Evolutionary conservation across 2,797 vertebrate genomes (phyloP).

Genomic region (Hirundo rustica): DNA sequence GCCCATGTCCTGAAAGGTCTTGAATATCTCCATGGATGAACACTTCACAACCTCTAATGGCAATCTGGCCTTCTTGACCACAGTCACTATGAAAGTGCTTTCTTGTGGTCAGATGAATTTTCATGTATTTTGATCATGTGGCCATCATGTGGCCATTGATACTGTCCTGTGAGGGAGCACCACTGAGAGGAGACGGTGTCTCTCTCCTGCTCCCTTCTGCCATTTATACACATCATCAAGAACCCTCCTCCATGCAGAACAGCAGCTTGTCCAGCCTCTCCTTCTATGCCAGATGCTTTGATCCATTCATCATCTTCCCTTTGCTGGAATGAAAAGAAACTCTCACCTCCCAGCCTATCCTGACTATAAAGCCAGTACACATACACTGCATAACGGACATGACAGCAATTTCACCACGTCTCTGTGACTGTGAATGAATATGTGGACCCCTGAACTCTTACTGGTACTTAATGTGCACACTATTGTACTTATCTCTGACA

Average conservation of each 20-base stretch:
- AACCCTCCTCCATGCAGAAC: neutral
- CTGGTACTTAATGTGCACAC: neutral
- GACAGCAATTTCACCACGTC: fast-evolving
- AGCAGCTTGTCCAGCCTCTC: neutral
- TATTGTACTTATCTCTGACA: neutral
- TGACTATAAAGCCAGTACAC: neutral
- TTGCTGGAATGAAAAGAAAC: neutral
- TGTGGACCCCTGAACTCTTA: neutral
- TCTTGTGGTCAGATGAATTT: neutral
- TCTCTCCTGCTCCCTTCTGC: neutral
- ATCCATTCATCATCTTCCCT: neutral
- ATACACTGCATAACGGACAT: fast-evolving
- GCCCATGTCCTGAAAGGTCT: neutral
- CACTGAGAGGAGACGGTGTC: neutral
- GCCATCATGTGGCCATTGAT: neutral
- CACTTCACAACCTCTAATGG: neutral
- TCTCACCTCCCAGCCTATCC: neutral
- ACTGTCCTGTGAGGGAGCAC: neutral
- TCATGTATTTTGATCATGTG: fast-evolving
- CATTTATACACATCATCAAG: neutral
- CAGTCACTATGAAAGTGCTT: neutral
- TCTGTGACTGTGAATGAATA: neutral
- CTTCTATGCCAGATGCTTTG: neutral
- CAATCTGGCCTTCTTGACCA: neutral
- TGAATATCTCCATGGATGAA: neutral